phyloP scores from a whole-genome alignment of 2,113 vertebrate species.

The Riparia riparia region DNA sequence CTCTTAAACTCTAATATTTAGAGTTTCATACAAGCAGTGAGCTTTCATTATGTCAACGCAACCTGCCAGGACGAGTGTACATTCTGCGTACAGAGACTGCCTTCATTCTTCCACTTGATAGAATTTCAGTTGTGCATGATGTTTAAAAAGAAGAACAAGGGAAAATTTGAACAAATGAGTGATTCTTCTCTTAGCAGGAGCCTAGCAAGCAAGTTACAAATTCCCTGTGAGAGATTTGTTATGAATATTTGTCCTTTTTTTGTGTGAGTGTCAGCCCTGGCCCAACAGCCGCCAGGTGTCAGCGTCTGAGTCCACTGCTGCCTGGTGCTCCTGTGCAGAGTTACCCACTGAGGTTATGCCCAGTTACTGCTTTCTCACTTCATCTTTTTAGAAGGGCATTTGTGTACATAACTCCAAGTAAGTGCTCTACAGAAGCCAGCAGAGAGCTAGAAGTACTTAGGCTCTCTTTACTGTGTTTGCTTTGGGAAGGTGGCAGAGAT shows the following conservation, averaged over 20 bases:
- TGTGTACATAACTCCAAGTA: neutral
- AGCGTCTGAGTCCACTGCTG: neutral
- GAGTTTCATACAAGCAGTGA: neutral
- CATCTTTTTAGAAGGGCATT: neutral
- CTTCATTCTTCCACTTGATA: neutral
- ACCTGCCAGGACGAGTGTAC: neutral
- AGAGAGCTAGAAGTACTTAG: neutral
- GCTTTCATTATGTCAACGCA: neutral
- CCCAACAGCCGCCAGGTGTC: conserved; percentile 44
- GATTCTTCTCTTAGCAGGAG: neutral
- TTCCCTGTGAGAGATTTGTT: neutral
- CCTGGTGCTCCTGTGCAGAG: neutral
- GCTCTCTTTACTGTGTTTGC: neutral
- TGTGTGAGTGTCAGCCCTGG: neutral
- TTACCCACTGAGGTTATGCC: neutral
- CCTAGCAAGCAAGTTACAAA: neutral
- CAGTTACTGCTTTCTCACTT: neutral
- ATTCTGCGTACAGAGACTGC: neutral
- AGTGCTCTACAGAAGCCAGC: neutral
- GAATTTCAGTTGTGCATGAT: neutral
- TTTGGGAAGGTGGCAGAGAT: too few relatives aligned
- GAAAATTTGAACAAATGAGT: neutral
- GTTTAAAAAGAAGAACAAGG: neutral
- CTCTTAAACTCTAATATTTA: conserved; percentile 43
- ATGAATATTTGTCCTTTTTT: neutral